Conservation (phyloP, 2,113 vertebrate genomes). For the Elgaria multicarinata region DNA sequence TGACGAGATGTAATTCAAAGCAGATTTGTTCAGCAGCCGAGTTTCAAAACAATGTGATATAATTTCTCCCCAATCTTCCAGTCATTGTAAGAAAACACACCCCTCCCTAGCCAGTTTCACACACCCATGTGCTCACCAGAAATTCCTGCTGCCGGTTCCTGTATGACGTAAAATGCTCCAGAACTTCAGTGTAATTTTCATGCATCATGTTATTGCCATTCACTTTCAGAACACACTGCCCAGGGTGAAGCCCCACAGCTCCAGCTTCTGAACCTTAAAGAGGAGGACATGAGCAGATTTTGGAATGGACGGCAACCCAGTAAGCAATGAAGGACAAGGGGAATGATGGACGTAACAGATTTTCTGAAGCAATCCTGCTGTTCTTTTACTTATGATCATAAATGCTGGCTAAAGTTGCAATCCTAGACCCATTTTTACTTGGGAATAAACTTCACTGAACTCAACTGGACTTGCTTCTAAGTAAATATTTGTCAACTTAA, state of each 20-base stretch:
- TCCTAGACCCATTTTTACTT: neutral
- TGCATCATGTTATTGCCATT: constrained; percentile 87
- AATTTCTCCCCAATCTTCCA: neutral
- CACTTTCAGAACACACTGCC: constrained; percentile 94
- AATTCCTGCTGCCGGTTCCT: constrained; percentile 79
- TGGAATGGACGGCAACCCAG: neutral
- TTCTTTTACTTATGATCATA: neutral
- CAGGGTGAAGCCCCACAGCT: constrained; percentile 88
- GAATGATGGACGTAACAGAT: neutral
- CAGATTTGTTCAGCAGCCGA: neutral
- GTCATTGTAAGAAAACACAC: neutral
- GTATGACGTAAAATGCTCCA: constrained; percentile 92
- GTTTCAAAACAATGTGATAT: constrained; percentile 17
- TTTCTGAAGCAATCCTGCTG: neutral
- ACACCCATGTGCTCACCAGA: constrained; percentile 71
- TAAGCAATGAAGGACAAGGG: neutral
- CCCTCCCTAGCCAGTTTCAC: neutral
- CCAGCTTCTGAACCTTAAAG: constrained; percentile 88
- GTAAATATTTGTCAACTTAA: too few species aligned
- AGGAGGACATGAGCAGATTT: neutral
- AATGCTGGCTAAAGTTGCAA: neutral
- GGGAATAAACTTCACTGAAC: neutral
- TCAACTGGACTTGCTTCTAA: neutral
- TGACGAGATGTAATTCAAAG: neutral
- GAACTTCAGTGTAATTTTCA: constrained; percentile 83